Evolutionary conservation across 2,113 vertebrate species (phyloP), one percentile per base, ranked within the genome.

Genomic region (Phylloscopus trochiloides): DNA sequence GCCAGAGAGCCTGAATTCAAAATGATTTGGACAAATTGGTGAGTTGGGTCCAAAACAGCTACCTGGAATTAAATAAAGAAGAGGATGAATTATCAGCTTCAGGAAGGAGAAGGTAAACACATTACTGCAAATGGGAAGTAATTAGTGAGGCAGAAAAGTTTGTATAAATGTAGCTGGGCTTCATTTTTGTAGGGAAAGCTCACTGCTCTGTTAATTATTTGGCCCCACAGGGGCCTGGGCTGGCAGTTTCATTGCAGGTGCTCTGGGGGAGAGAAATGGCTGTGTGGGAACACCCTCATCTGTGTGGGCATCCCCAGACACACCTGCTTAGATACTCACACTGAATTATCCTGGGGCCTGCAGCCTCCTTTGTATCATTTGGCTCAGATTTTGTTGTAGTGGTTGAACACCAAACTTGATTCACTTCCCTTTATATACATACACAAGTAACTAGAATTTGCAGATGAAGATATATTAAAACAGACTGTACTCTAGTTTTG

Each of bases 321-420:
- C 2, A 1, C 11, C 25, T 25, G 7, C 54, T 14, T 5, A 2
- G 29, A 10, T 2, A 3, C 45, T 2, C 77, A 38, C 16, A 5
- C 31, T 16, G 32, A 9, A 9, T 36, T 54, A 22, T 9, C 63
- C 36, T 10, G 21, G 10, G 51, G 11, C 10, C 65, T 77, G 73
- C 36, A 43, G n/a, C 12, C n/a, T 55, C 40, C 28, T 45, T 42
- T 0, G 0, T 3, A 1, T 11, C 38, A 22, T 42, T 29, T 28
- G 7, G 70, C n/a, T 8, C 0, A 25, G 65, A 9, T 68, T 73
- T 47, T 51, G 29, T 15, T 67, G 54, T 4, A 10, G 34, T 38
- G 25, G 24, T n/a, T 24, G 28, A 63, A 58, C 72, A 51, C 34
- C 14, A 28, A 47, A 52, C 17, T 2, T 17, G 26, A 19, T 61